These are phyloP conservation scores for Agonopterix subpropinquella DNA, from an alignment of 2,888 invertebrate species.

Conservation along the genomic window DNA sequence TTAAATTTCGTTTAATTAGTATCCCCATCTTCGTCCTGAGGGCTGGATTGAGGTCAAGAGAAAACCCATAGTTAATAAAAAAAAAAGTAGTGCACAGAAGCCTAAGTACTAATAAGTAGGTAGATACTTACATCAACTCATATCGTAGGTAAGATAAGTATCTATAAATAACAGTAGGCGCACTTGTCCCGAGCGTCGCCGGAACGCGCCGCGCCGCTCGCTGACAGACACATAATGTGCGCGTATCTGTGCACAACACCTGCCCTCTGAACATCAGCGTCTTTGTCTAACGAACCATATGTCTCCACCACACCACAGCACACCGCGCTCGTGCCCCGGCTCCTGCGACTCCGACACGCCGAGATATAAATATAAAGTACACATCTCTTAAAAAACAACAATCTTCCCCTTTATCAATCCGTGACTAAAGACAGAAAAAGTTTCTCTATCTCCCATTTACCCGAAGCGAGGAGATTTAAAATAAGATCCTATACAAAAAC, in stretches of 20 bases:
- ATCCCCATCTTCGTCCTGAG: too few relatives aligned
- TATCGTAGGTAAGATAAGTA: too few relatives aligned
- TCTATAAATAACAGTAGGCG: too few relatives aligned
- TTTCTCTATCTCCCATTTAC: conserved; percentile 55
- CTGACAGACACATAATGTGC: conserved; percentile 20
- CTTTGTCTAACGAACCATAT: conserved; percentile 62
- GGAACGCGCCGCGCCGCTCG: background rate
- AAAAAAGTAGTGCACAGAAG: background rate
- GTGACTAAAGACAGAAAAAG: conserved; percentile 61
- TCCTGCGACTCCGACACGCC: conserved; percentile 29
- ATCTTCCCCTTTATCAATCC: conserved; percentile 57
- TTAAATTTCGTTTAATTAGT: conserved; percentile 2
- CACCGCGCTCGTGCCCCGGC: too few relatives aligned
- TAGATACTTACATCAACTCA: too few relatives aligned
- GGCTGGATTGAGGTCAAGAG: too few relatives aligned
- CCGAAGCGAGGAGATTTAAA: conserved; percentile 62
- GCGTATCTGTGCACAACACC: conserved; percentile 32
- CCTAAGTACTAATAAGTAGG: too few relatives aligned
- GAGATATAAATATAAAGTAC: conserved; percentile 44
- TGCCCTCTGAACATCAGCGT: conserved; percentile 36
- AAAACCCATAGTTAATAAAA: too few relatives aligned
- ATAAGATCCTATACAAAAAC: conserved; percentile 59
- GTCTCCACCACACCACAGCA: conserved; percentile 24
- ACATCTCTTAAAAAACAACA: conserved; percentile 44
- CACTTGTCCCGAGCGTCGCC: too few relatives aligned